Base-by-base conservation (phyloP, 2,888 invertebrate genomes). In the Lysandra coridon region DNA sequence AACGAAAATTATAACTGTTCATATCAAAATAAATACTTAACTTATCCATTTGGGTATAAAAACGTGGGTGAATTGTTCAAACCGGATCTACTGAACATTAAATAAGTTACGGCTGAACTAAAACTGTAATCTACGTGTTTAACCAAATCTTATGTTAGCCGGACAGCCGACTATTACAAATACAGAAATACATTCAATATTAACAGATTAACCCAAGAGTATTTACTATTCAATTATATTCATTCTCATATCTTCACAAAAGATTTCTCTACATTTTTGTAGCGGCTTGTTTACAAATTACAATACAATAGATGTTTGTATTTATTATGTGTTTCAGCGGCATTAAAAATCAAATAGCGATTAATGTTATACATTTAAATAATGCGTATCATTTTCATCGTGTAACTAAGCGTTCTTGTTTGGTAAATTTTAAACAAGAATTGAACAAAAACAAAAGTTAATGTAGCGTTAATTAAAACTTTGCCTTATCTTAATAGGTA, bases 31-130 rank as follows among this genome's bases (percentile, higher is more conserved):
- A 64, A 62, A 64, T 64, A 33, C 3, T 30, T 64, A 30, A 33
- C 73, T 73, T 40, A 5, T 40, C 14, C 73, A n/a, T 30, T 30
- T 10, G 4, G 12, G 2, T 14, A 69, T 23, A 69, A 33, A 44
- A 74, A 40, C 74, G 74, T 74, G n/a, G 44, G 74, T 10, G 44
- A 74, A 69, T 69, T 37, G 33, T 12, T n/a, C 1, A 0, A 74
- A 44, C 74, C 44, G 74, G 74, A 74, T 74, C 44, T 74, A 44
- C 40, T 73, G 64, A 73, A 37, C 73, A n/a, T 73, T 73, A 73
- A 40, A 23, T 73, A 73, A n/a, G 40, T 73, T 73, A 40, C 14
- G 73, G 7, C 73, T 37, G 37, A 30, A 40, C 7, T n/a, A 40
- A 40, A 33, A 6, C 40, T 17, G 40, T 40, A 73, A 73, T 73